Percentiles rank a stretch among this genome's conserved stretches.
phyloP scores from a whole-genome alignment of 1,140 invertebrate species.

The Octopus bimaculoides region DNA sequence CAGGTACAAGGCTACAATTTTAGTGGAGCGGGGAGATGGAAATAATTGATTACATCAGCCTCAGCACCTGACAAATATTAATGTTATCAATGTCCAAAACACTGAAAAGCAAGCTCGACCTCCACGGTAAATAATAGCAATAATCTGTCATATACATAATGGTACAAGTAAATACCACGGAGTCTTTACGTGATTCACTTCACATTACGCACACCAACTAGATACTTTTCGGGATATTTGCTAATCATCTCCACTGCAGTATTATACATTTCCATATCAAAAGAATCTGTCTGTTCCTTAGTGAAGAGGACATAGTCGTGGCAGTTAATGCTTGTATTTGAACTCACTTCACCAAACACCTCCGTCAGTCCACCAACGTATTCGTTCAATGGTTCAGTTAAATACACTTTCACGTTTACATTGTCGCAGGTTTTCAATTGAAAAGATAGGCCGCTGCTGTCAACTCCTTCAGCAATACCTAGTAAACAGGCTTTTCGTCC shows the following conservation, averaged over 20 bases:
- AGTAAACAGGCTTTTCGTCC: background rate
- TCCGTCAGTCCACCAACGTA: conserved; percentile 1
- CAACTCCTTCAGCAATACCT: background rate
- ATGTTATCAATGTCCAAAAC: too few species aligned
- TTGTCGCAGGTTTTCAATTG: background rate
- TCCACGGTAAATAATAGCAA: too few species aligned
- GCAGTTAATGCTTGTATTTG: background rate
- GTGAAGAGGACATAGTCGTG: background rate
- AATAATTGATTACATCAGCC: too few species aligned
- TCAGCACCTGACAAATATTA: too few species aligned
- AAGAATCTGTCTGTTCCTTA: conserved; percentile 5
- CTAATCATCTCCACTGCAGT: background rate
- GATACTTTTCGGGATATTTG: background rate
- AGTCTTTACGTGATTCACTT: too few species aligned
- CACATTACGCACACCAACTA: background rate
- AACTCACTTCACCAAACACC: background rate
- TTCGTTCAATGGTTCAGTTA: background rate
- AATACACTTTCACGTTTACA: background rate
- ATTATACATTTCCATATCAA: conserved; percentile 7
- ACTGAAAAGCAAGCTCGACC: too few species aligned
- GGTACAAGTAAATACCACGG: too few species aligned
- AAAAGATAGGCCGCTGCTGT: background rate
- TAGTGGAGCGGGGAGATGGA: too few species aligned
- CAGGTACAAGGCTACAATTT: too few species aligned
- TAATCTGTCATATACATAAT: too few species aligned